Percentiles rank a stretch among this genome's conserved stretches.
Conservation (phyloP, 1,140 invertebrate genomes). For the Helicorthomorpha holstii region DNA sequence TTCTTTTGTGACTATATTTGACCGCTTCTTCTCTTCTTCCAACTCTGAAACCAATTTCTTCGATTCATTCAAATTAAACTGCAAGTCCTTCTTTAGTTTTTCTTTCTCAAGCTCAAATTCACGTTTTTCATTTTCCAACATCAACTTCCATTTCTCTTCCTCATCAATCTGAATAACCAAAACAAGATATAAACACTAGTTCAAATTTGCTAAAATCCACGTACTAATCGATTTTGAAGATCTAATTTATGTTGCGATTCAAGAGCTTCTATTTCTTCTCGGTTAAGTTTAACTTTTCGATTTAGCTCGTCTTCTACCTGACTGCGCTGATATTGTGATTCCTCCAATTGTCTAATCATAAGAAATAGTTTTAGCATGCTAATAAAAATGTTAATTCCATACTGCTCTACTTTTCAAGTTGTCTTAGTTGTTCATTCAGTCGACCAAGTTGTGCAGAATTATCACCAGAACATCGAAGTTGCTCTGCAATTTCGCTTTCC, state of each 20-base stretch:
- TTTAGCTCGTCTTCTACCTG: neutral
- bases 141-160: no score
- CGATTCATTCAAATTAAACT: neutral
- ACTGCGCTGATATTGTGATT: neutral
- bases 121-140: neutral
- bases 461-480: conserved; percentile 10
- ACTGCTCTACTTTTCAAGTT: neutral
- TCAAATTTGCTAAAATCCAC: no score
- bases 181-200: no score
- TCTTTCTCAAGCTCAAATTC: neutral
- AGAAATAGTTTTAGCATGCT: neutral
- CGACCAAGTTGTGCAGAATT: conserved; percentile 12
- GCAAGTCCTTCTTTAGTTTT: neutral
- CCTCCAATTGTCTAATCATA: neutral
- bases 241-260: no score
- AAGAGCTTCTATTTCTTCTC: neutral
- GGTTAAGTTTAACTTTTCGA: neutral
- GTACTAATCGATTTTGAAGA: no score
- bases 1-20: neutral
- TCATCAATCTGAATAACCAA: no score
- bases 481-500: conserved; percentile 20
- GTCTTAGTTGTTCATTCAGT: conserved; percentile 7
- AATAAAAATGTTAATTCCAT: neutral
- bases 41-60: neutral
- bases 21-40: neutral